Conservation (phyloP, 2,113 vertebrate species). For the Dasypus novemcinctus region DNA sequence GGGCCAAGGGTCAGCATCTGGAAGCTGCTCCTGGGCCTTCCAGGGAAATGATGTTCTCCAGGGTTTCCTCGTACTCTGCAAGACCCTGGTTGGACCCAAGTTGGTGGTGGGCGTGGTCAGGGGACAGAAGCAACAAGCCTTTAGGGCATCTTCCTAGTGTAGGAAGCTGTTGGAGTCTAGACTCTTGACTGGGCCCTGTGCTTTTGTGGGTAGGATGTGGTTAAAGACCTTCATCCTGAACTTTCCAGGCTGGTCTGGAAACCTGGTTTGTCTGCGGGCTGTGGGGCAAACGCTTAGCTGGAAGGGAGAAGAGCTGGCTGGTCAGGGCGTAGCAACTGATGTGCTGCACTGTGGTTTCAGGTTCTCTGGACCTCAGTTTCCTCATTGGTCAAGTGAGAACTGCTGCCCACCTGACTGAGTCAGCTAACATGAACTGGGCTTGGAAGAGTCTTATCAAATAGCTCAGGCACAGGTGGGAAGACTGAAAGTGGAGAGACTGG, state of each 20-base stretch:
- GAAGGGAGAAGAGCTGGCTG: background rate
- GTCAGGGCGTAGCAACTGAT: background rate
- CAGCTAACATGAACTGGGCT: background rate
- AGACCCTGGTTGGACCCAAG: background rate
- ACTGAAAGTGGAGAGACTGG: background rate
- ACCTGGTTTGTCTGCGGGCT: background rate
- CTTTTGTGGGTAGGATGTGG: background rate
- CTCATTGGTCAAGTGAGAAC: background rate
- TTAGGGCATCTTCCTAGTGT: background rate
- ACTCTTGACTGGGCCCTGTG: background rate
- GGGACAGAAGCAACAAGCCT: background rate
- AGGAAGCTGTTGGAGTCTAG: background rate
- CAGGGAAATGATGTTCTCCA: background rate
- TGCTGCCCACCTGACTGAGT: background rate
- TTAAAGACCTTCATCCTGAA: background rate
- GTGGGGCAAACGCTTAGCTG: background rate
- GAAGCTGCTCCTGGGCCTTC: background rate
- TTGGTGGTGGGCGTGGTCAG: background rate
- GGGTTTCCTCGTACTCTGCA: background rate
- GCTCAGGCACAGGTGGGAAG: background rate
- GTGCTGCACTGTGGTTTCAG: background rate
- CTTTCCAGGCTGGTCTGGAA: background rate
- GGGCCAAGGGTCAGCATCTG: background rate
- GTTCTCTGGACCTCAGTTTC: conserved; percentile 33
- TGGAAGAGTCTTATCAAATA: background rate